Evolutionary conservation across 2,113 vertebrate genomes (phyloP).

Genomic region (Halcyon senegalensis): DNA sequence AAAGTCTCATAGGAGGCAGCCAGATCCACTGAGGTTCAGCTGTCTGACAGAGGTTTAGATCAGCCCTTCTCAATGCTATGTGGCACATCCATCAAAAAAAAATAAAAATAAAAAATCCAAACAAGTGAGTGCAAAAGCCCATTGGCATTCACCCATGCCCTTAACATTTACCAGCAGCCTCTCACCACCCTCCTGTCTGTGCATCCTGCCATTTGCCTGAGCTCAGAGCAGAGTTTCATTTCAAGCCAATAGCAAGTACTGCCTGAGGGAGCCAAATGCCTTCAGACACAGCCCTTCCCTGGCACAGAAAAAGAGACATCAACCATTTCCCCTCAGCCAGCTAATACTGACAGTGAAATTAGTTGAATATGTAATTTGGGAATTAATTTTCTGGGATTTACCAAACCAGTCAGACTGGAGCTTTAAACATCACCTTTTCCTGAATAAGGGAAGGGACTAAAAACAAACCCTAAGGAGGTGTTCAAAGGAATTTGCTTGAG

Average conservation of each 20-base stretch:
- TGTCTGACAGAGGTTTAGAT: background rate
- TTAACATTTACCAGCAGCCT: slow-evolving; percentile 24
- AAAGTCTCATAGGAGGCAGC: slow-evolving; percentile 6
- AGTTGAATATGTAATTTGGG: background rate
- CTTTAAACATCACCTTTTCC: background rate
- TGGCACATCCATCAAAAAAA: background rate
- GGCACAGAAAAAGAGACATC: background rate
- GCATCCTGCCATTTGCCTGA: slow-evolving; percentile 22
- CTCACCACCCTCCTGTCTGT: background rate
- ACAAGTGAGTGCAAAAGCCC: background rate
- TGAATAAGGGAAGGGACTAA: background rate
- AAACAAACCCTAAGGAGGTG: background rate
- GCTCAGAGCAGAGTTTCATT: background rate
- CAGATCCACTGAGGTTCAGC: slow-evolving; percentile 9
- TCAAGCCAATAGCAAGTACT: background rate
- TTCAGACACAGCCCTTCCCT: background rate
- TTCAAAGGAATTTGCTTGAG: background rate
- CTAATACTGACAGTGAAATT: background rate
- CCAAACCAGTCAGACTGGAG: background rate
- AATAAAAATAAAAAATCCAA: background rate
- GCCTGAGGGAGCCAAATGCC: background rate
- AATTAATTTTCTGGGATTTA: background rate
- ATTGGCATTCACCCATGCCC: background rate
- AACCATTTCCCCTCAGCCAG: background rate
- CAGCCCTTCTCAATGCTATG: background rate